These are phyloP conservation scores for Elysia crispata DNA, from an alignment of 2,888 invertebrate species.

Conservation along the genomic window DNA sequence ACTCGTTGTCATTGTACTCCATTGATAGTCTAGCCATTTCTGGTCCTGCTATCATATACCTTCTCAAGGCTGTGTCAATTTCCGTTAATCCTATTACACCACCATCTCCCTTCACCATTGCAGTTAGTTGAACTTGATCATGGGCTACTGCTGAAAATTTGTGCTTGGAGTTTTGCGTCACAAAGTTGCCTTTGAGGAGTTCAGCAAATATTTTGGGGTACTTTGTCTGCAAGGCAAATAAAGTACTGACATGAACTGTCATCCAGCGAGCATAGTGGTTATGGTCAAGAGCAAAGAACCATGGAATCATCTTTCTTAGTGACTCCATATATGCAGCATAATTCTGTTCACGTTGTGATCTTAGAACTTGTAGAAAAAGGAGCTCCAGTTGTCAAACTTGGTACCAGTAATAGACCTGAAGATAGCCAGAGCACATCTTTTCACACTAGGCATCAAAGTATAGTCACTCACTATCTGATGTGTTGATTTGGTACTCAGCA, in stretches of 20 bases:
- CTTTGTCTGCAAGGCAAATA: background rate
- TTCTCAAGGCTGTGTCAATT: conserved; percentile 45
- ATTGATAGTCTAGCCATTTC: too few species aligned
- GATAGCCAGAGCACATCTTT: conserved; percentile 6
- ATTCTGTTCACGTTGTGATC: too few species aligned
- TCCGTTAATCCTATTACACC: conserved; percentile 52
- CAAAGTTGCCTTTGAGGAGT: conserved; percentile 27
- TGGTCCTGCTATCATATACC: conserved; percentile 51
- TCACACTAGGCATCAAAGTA: conserved; percentile 31
- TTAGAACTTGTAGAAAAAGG: conserved; percentile 39
- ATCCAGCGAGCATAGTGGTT: conserved; percentile 53
- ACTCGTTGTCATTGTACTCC: too few species aligned
- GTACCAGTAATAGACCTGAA: conserved; percentile 48
- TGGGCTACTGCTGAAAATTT: conserved; percentile 49
- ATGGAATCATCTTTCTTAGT: conserved; percentile 44
- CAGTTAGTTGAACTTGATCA: conserved; percentile 55
- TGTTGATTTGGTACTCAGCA: too few species aligned
- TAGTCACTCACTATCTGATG: background rate
- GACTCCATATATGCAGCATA: conserved; percentile 40
- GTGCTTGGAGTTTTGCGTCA: conserved; percentile 36
- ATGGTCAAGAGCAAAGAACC: conserved; percentile 50
- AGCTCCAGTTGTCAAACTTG: conserved; percentile 37
- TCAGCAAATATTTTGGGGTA: background rate
- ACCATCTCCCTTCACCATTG: conserved; percentile 50
- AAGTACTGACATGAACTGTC: conserved; percentile 45